A percentile compares a stretch with the other conserved stretches of the same genome.
Evolutionary conservation across 2,797 vertebrate species (phyloP).

Genomic region (Trematomus bernacchii): DNA sequence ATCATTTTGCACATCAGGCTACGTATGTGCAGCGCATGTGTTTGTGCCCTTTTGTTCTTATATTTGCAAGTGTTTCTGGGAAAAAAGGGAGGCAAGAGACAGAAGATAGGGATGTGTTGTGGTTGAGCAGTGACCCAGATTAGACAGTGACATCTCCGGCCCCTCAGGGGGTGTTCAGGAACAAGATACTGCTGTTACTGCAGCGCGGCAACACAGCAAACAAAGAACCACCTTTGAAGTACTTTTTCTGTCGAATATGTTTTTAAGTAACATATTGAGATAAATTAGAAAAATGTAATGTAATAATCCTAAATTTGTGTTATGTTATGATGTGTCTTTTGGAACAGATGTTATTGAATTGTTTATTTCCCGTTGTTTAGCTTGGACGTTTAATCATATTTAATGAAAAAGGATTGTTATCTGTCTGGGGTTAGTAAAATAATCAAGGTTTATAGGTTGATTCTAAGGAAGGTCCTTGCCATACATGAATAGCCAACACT

Average conservation of each 20-base stretch:
- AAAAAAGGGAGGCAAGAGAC: slow-evolving; percentile 21
- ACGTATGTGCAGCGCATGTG: neutral
- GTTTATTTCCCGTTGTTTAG: neutral
- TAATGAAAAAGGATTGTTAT: neutral
- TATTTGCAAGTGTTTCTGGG: slow-evolving; percentile 32
- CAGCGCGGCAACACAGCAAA: slow-evolving; percentile 28
- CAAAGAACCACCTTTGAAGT: slow-evolving; percentile 13
- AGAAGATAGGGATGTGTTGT: slow-evolving; percentile 35
- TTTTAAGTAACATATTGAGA: neutral
- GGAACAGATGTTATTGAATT: neutral
- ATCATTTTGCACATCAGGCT: slow-evolving; percentile 15
- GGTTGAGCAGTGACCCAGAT: slow-evolving; percentile 67
- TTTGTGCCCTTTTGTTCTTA: slow-evolving; percentile 26
- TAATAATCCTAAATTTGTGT: too few species aligned
- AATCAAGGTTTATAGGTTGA: neutral
- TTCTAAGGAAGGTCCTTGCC: neutral
- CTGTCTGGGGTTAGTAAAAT: neutral
- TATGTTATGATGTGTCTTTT: neutral
- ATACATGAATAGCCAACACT: neutral
- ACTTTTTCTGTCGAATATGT: neutral
- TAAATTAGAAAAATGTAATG: too few species aligned
- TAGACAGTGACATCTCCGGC: slow-evolving; percentile 61
- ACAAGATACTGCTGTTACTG: slow-evolving; percentile 60
- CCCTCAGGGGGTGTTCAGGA: slow-evolving; percentile 49
- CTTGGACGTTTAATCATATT: neutral